Conservation (phyloP, 1,140 invertebrate genomes). For the Lepidurus arcticus region DNA sequence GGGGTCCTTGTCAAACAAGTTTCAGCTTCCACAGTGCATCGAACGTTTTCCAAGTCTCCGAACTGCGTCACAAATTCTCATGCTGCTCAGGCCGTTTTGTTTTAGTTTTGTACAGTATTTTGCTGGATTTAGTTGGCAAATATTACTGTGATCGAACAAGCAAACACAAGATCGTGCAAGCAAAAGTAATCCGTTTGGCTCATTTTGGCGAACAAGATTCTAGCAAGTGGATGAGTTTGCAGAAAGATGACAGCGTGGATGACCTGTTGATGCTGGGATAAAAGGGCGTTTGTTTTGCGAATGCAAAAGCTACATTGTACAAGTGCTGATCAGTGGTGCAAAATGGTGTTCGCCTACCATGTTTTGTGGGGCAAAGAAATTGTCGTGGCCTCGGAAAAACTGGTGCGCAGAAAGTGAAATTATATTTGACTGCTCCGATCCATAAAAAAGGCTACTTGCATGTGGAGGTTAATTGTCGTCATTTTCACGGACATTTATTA, state of each 20-base stretch:
- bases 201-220: neutral
- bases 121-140: neutral
- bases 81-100: too few relatives aligned
- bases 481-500: neutral
- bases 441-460: neutral
- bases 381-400: constrained; percentile 27
- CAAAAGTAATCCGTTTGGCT: neutral
- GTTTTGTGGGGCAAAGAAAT: constrained; percentile 28
- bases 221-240: neutral
- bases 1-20: constrained; percentile 9
- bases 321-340: neutral
- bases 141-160: neutral
- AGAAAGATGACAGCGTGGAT: neutral
- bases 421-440: neutral
- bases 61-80: neutral
- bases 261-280: neutral
- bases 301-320: neutral
- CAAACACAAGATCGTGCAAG: neutral
- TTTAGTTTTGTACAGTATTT: neutral
- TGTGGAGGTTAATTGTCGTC: neutral
- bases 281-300: neutral
- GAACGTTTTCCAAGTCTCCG: neutral
- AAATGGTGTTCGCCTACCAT: constrained; percentile 24
- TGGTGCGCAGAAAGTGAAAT: constrained; percentile 27
- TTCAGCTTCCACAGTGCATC: neutral